phyloP scores from a whole-genome alignment of 2,888 invertebrate genomes.

The Megaustenia siamemsis region DNA sequence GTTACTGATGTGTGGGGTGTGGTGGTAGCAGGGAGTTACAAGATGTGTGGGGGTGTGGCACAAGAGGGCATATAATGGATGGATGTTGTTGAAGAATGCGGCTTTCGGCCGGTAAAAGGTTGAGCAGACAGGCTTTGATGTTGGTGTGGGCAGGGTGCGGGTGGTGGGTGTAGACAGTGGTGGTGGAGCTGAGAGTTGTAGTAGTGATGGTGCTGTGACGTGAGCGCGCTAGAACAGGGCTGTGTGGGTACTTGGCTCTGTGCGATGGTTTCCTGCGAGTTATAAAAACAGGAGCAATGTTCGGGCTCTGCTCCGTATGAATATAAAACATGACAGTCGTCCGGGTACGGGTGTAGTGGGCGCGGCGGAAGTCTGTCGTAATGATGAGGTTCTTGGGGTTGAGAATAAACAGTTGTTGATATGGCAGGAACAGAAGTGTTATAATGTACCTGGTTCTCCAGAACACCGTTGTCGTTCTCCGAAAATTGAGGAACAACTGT shows the following conservation, averaged over 20 bases:
- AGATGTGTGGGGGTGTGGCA: too few relatives aligned
- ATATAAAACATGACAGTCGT: background rate
- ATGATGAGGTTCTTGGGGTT: background rate
- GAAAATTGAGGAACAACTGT: too few relatives aligned
- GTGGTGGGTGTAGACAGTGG: constrained; percentile 31
- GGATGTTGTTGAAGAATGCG: too few relatives aligned
- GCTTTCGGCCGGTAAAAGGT: too few relatives aligned
- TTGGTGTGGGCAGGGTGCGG: constrained; percentile 14
- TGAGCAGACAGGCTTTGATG: constrained; percentile 7
- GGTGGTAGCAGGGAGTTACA: too few relatives aligned
- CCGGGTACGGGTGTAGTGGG: too few relatives aligned
- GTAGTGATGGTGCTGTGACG: constrained; percentile 10
- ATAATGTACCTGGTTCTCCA: too few relatives aligned
- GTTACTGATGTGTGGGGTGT: too few relatives aligned
- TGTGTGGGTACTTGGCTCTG: background rate
- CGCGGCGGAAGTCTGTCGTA: background rate
- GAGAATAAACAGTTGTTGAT: background rate
- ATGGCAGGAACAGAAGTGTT: background rate
- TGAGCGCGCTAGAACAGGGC: background rate
- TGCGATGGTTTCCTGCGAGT: background rate
- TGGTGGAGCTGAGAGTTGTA: constrained; percentile 23
- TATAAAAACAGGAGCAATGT: too few relatives aligned
- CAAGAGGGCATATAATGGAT: too few relatives aligned
- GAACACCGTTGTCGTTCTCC: too few relatives aligned
- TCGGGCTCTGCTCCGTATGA: too few relatives aligned